Evolutionary conservation across 2,888 invertebrate genomes (phyloP).

Genomic region (Eristalinus aeneus): DNA sequence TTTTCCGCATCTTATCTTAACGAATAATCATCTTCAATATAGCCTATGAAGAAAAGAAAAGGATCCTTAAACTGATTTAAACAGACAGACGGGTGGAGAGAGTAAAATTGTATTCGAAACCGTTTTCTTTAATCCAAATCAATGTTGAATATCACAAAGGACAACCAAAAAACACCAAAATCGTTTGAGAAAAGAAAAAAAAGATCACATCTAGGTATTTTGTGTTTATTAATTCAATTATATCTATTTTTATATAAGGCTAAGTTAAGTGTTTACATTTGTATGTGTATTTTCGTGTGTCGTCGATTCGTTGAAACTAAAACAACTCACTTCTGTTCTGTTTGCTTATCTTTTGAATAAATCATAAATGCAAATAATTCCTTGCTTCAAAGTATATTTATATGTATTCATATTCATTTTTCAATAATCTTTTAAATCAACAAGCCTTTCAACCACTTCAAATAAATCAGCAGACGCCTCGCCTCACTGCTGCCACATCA

Average conservation of each 20-base stretch:
- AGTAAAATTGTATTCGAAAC: no score
- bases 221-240: conserved; percentile 60
- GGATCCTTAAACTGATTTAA: no score
- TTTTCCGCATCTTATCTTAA: no score
- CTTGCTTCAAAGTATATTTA: conserved; percentile 14
- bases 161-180: no score
- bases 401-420: conserved; percentile 22
- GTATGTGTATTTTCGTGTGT: conserved; percentile 19
- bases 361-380: conserved; percentile 40
- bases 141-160: no score
- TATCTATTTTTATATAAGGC: conserved; percentile 65
- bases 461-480: conserved; percentile 10
- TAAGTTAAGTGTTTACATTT: conserved; percentile 64
- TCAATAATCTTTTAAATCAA: conserved; percentile 26
- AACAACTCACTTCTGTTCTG: conserved; percentile 27
- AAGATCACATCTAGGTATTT: conserved; percentile 14
- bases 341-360: neutral
- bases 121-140: no score
- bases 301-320: conserved; percentile 26
- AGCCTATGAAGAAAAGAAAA: no score
- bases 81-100: no score
- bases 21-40: no score
- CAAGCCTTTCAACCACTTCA: conserved; percentile 31
- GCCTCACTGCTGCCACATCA: neutral
- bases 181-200: neutral